These are phyloP conservation scores for Trinectes maculatus DNA, from an alignment of 2,113 vertebrate species.

Conservation along the genomic window DNA sequence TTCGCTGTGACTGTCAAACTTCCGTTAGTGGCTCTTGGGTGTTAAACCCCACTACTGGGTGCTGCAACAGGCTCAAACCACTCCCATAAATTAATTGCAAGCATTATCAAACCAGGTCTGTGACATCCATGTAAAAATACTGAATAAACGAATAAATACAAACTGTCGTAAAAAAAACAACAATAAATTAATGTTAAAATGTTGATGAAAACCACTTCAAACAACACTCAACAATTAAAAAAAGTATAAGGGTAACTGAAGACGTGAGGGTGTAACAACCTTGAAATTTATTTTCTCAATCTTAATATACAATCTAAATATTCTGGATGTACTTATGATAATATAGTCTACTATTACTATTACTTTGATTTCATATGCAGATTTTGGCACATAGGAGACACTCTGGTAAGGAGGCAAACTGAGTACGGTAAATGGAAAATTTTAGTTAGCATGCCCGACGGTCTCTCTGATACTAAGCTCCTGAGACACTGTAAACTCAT, in stretches of 20 bases:
- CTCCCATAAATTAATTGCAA: slow-evolving; percentile 47
- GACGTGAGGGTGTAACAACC: slow-evolving; percentile 41
- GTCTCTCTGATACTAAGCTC: slow-evolving; percentile 49
- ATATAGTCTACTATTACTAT: slow-evolving; percentile 45
- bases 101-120: slow-evolving; percentile 41
- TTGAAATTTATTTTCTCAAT: slow-evolving; percentile 36
- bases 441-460: slow-evolving; percentile 30
- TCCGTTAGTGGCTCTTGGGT: slow-evolving; percentile 6
- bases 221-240: slow-evolving; percentile 42
- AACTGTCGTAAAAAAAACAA: slow-evolving; percentile 55
- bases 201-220: slow-evolving; percentile 43
- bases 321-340: slow-evolving; percentile 43
- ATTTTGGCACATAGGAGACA: slow-evolving; percentile 65
- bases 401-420: slow-evolving; percentile 34
- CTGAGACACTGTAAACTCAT: slow-evolving; percentile 61
- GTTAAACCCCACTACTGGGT: slow-evolving; percentile 13
- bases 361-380: slow-evolving; percentile 40
- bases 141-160: slow-evolving; percentile 73
- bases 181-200: slow-evolving; percentile 77
- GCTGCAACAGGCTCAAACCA: slow-evolving; percentile 24
- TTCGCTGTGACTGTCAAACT: background rate
- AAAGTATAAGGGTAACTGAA: slow-evolving; percentile 36
- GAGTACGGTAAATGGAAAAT: slow-evolving; percentile 21
- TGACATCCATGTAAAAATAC: slow-evolving; percentile 42
- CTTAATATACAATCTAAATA: slow-evolving; percentile 62